These are phyloP conservation scores for Caenorhabditis panamensis DNA, from an alignment of 2,888 invertebrate genomes.

Conservation along the genomic window DNA sequence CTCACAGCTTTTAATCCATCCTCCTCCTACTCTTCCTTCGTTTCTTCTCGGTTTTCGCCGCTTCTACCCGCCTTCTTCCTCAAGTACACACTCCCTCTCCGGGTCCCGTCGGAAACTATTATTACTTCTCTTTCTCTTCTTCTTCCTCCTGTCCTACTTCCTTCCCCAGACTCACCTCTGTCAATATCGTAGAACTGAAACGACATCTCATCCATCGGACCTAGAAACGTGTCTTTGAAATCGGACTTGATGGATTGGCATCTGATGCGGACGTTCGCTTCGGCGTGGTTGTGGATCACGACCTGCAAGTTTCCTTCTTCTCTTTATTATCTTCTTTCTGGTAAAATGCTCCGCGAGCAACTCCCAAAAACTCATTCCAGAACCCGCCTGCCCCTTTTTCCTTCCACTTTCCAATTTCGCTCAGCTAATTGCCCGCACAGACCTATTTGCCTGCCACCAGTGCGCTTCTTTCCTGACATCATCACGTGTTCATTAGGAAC, in stretches of 20 bases:
- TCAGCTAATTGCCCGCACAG: constrained; percentile 7
- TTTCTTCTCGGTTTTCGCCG: constrained; percentile 29
- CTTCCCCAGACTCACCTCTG: constrained; percentile 50
- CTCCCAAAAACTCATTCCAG: constrained; percentile 12
- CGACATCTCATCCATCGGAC: constrained; percentile 54
- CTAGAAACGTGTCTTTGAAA: constrained; percentile 61
- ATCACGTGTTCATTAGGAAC: constrained; percentile 11
- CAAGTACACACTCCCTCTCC: constrained; percentile 18
- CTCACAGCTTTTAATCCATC: constrained; percentile 46
- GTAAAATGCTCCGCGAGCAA: background rate
- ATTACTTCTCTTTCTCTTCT: constrained; percentile 1
- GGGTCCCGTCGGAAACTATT: constrained; percentile 2
- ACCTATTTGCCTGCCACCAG: constrained; percentile 11
- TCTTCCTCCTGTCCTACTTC: background rate
- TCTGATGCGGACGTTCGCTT: constrained; percentile 64
- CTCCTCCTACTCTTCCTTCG: constrained; percentile 2
- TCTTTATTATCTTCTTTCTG: background rate
- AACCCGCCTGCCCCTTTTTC: background rate
- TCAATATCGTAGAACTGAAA: constrained; percentile 70
- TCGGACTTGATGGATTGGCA: constrained; percentile 68
- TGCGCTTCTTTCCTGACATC: constrained; percentile 27
- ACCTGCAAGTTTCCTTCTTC: no score
- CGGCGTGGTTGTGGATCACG: constrained; percentile 64
- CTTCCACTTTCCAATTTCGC: constrained; percentile 6
- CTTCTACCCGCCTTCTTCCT: background rate